Conservation (phyloP, 2,113 vertebrate species). For the Bungarus multicinctus region DNA sequence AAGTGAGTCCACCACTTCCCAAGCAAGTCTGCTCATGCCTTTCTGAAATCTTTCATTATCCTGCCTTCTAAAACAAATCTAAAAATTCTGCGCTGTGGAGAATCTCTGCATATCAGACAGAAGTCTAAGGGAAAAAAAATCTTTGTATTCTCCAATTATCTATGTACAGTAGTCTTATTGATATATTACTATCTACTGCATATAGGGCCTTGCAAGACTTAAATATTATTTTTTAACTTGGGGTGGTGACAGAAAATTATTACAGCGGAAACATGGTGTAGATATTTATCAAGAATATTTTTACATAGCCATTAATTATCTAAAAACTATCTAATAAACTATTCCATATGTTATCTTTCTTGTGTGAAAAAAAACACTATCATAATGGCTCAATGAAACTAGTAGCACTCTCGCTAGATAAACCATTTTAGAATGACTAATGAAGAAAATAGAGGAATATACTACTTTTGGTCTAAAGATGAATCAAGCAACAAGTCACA, state of each 20-base stretch:
- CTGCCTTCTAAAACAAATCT: not conserved
- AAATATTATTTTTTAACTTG: not conserved
- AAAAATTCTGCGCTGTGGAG: not conserved
- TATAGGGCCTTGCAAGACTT: not conserved
- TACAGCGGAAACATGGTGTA: not conserved
- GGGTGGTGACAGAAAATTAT: not conserved
- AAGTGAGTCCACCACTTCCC: not conserved
- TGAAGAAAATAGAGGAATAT: not conserved
- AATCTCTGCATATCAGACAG: not conserved
- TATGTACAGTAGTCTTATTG: not conserved
- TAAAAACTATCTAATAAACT: not conserved
- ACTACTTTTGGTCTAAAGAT: not conserved
- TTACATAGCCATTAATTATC: not conserved
- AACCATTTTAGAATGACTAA: not conserved
- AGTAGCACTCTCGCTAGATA: not conserved
- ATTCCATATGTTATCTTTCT: rapidly evolving
- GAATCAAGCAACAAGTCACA: not conserved
- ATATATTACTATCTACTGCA: not conserved
- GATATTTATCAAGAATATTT: not conserved
- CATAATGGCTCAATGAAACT: not conserved
- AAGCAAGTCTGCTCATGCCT: not conserved
- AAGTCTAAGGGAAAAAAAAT: not conserved
- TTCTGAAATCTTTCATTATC: not conserved
- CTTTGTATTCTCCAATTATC: not conserved
- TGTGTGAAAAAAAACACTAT: not conserved